These are phyloP conservation scores for Simalia tracyae DNA, from an alignment of 2,797 vertebrate genomes.

Conservation along the genomic window DNA sequence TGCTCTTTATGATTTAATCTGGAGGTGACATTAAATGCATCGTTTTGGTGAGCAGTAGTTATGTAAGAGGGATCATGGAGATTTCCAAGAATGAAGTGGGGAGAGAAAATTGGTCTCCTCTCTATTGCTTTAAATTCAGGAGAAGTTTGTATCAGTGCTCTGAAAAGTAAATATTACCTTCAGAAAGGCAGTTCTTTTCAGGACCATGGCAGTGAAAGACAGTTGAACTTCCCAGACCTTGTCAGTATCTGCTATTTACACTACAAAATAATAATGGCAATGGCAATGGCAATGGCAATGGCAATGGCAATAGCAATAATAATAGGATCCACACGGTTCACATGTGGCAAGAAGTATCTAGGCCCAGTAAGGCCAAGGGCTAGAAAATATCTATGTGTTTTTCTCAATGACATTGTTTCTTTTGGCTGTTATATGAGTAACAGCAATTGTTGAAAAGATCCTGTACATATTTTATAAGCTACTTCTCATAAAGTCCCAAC, in stretches of 20 bases:
- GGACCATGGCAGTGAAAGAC: background rate
- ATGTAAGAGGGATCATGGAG: background rate
- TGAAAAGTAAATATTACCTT: background rate
- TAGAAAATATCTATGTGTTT: background rate
- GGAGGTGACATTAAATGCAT: background rate
- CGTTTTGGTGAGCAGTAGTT: background rate
- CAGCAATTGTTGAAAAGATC: background rate
- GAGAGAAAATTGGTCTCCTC: background rate
- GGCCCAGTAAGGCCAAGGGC: background rate
- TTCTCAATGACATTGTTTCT: slow-evolving; percentile 35
- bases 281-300: too few species aligned
- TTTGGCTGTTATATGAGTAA: slow-evolving; percentile 32
- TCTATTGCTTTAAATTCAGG: background rate
- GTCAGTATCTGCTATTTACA: background rate
- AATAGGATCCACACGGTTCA: background rate
- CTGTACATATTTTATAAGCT: slow-evolving; percentile 33
- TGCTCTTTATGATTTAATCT: accelerated
- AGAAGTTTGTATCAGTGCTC: too few species aligned
- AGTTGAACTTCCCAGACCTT: too few species aligned
- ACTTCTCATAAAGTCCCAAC: slow-evolving; percentile 35
- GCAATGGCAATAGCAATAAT: background rate
- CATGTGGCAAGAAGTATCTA: background rate
- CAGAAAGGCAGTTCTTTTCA: background rate
- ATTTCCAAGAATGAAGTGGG: background rate
- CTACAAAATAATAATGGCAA: background rate